Evolutionary conservation across 2,113 vertebrate species (phyloP).

Genomic region (Eudorcas thomsonii): DNA sequence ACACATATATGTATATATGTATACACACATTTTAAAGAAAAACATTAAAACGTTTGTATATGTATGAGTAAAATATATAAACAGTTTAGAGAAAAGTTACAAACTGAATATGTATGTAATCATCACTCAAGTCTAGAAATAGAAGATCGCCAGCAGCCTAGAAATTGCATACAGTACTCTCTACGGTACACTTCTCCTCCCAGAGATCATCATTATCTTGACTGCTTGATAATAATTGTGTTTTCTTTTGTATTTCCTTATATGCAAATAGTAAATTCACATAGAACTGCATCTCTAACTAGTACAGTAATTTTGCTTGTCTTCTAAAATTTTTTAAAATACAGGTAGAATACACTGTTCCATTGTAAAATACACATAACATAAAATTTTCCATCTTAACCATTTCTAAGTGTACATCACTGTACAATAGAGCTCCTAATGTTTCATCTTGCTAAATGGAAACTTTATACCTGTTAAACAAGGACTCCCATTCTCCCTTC

Average conservation of each 20-base stretch:
- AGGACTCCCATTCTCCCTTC: background rate
- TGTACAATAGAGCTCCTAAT: background rate
- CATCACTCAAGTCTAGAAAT: background rate
- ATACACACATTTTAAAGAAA: background rate
- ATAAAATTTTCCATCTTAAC: background rate
- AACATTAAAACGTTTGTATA: background rate
- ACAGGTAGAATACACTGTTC: background rate
- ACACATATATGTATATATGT: background rate
- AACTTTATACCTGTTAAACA: background rate
- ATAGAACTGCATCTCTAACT: background rate
- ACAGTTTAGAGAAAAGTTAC: background rate
- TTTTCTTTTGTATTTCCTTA: background rate
- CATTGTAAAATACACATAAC: background rate
- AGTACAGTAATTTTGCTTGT: background rate
- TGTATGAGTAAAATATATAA: background rate
- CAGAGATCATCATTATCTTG: background rate
- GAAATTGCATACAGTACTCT: background rate
- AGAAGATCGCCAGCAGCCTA: background rate
- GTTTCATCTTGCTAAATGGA: background rate
- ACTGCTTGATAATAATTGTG: background rate
- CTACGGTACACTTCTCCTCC: background rate
- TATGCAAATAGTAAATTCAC: background rate
- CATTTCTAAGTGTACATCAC: background rate
- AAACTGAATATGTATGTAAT: background rate
- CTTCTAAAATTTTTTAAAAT: background rate